These are phyloP conservation scores for Tyrannus savana DNA, from an alignment of 2,113 vertebrate species.

Conservation along the genomic window DNA sequence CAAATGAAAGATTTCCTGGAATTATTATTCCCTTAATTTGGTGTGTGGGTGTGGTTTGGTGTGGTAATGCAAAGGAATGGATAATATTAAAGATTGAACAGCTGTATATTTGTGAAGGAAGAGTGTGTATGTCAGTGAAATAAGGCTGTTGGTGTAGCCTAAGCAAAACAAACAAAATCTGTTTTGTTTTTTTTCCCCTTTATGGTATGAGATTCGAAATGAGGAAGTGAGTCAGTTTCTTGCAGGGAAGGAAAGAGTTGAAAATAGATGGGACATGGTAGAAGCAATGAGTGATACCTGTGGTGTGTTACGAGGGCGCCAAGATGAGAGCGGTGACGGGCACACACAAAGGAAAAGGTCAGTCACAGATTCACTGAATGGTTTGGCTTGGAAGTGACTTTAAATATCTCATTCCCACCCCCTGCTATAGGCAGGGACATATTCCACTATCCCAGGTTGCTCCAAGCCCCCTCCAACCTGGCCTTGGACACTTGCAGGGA, in stretches of 20 bases:
- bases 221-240: conserved; percentile 65
- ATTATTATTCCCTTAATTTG: conserved; percentile 3
- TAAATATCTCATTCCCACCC: not conserved
- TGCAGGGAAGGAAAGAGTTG: conserved; percentile 22
- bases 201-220: not conserved
- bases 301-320: not conserved
- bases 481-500: not conserved
- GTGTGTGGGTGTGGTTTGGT: conserved; percentile 11
- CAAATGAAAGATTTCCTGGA: conserved; percentile 46
- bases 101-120: not conserved
- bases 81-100: not conserved
- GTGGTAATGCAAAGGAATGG: not conserved
- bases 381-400: not conserved
- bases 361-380: not conserved
- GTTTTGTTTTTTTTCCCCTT: not conserved
- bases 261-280: not conserved
- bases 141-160: not conserved
- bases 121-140: not conserved
- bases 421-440: not conserved
- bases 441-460: not conserved
- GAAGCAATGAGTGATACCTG: not conserved
- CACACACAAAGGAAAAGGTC: accelerated
- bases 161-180: not conserved
- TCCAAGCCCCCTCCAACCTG: not conserved
- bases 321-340: not conserved